phyloP scores from a whole-genome alignment of 2,113 vertebrate species.

The Aix galericulata region DNA sequence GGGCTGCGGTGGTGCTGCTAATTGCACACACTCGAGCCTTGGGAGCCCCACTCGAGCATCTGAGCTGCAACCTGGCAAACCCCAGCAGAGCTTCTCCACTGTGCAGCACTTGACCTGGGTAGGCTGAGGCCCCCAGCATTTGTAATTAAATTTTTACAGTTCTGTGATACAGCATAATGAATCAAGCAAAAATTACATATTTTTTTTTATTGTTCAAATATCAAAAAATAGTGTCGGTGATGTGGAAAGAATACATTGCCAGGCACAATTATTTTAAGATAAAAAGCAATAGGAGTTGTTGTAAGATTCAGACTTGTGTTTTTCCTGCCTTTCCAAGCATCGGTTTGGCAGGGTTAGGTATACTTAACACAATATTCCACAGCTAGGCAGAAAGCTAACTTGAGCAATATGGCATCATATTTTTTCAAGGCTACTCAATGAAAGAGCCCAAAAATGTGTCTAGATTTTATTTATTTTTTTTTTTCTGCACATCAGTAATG shows the following conservation, averaged over 20 bases:
- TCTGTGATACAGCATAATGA: not conserved
- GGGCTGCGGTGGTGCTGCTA: not conserved
- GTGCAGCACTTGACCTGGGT: not conserved
- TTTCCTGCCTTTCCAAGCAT: not conserved
- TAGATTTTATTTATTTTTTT: not conserved
- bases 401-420: not conserved
- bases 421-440: constrained; percentile 20
- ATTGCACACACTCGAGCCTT: not conserved
- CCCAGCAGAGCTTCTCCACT: not conserved
- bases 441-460: not conserved
- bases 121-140: not conserved
- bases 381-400: not conserved
- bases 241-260: not conserved
- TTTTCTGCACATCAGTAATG: not conserved
- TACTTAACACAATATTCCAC: not conserved
- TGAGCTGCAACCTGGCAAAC: not conserved
- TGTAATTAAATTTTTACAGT: not conserved
- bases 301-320: not conserved
- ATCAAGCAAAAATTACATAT: not conserved
- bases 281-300: not conserved
- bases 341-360: not conserved
- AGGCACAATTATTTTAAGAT: not conserved
- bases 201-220: not conserved
- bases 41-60: not conserved
- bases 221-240: not conserved